Conservation (phyloP, 2,888 invertebrate species). For the Pheosia gnoma region DNA sequence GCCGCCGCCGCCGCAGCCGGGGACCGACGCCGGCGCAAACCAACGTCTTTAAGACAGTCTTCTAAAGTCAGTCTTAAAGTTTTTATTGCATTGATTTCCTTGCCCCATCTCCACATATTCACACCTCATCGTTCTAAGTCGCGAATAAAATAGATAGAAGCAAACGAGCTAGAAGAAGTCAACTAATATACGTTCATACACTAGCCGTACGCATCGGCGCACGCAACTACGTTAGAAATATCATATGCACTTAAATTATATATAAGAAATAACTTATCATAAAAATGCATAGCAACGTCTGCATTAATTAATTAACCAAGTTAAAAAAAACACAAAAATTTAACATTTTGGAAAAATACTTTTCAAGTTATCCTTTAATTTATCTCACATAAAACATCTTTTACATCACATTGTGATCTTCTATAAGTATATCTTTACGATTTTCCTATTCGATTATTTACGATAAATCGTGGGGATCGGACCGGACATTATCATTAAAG, state of each 20-base stretch:
- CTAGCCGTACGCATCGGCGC: slow-evolving; percentile 16
- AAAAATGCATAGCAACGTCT: slow-evolving; percentile 67
- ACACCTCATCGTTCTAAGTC: slow-evolving; percentile 52
- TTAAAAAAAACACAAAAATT: slow-evolving; percentile 71
- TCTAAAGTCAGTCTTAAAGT: slow-evolving; percentile 83
- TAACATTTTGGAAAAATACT: slow-evolving; percentile 82
- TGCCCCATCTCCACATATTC: slow-evolving; percentile 59
- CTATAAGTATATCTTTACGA: slow-evolving; percentile 67
- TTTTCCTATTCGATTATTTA: slow-evolving; percentile 51
- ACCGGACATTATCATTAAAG: slow-evolving; percentile 44
- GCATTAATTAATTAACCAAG: slow-evolving; percentile 67
- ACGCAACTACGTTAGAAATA: slow-evolving; percentile 51
- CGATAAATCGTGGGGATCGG: slow-evolving; percentile 45
- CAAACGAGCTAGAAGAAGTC: slow-evolving; percentile 53
- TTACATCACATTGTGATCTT: slow-evolving; percentile 80
- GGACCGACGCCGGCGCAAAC: slow-evolving; percentile 34
- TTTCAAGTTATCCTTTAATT: slow-evolving; percentile 76
- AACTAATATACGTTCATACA: slow-evolving; percentile 29
- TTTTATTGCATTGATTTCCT: slow-evolving; percentile 80
- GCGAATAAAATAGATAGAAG: slow-evolving; percentile 57
- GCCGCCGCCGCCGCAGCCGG: slow-evolving; percentile 18
- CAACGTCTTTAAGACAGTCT: slow-evolving; percentile 80
- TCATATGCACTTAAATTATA: slow-evolving; percentile 62
- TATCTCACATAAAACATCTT: slow-evolving; percentile 78
- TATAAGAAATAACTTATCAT: slow-evolving; percentile 71